Base-by-base conservation (phyloP, 2,888 invertebrate genomes). In the Orthosia gothica region DNA sequence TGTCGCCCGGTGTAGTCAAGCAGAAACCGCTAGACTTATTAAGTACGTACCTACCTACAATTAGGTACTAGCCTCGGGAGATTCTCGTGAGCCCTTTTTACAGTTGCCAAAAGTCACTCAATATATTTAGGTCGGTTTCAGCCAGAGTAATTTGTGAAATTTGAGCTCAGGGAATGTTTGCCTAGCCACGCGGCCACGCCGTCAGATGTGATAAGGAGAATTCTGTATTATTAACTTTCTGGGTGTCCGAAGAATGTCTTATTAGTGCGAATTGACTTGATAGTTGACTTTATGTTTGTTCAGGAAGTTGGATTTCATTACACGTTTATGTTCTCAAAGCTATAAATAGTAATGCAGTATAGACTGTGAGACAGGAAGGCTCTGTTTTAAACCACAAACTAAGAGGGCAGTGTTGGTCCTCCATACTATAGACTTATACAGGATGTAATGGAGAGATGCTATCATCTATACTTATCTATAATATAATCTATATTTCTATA, bases 111-210 rank as follows among this genome's bases (percentile, higher is more conserved):
- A 87, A 86, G 86, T 84, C 84, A 80, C 87, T 87, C 86, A 88
- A 88, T 90, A 87, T 85, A 86, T 89, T 90, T 84, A 86, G 82
- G 81, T 63, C 74, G 63, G 84, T 83, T 87, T 87, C 82, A 79
- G 81, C 78, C 70, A 70, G 84, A 87, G 88, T 86, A 89, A 90
- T 91, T 91, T 87, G 86, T 79, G 82, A 89, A 90, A 91, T 91
- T 87, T 74, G 84, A 88, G 88, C 87, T 77, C 9, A 73, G 89
- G 89, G 89, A 88, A 87, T 82, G 79, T 87, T 89, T 89, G 84
- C 82, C 81, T 83, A 83, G 82, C 76, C 84, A 76, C 71, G 74
- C 64, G 83, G 81, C 77, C 84, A 77, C 70, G 74, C 62, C 70
- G 77, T 77, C 74, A 80, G 72, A 83, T 84, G 86, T 79, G 77